A percentile compares a stretch with the other conserved stretches of the same genome.
Conservation (phyloP, 2,888 invertebrate genomes). For the Harpalus rufipes region DNA sequence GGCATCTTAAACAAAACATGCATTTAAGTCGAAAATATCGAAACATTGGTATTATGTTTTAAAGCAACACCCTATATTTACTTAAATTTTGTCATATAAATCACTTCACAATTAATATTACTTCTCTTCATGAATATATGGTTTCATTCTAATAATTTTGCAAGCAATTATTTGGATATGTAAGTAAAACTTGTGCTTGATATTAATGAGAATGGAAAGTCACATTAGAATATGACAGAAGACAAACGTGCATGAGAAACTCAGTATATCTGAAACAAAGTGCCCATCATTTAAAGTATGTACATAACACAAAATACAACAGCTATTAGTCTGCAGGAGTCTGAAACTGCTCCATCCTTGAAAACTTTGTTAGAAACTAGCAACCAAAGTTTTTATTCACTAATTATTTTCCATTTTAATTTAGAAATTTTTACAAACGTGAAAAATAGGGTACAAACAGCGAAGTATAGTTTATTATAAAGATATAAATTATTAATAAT, state of each 20-base stretch:
- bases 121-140: slow-evolving; percentile 1
- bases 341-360: neutral
- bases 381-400: neutral
- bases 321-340: slow-evolving; percentile 17
- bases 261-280: slow-evolving; percentile 21
- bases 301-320: slow-evolving; percentile 26
- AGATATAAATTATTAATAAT: too few relatives aligned
- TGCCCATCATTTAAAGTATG: slow-evolving; percentile 49
- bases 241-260: slow-evolving; percentile 44
- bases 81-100: too few relatives aligned
- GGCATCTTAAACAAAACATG: too few relatives aligned
- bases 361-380: slow-evolving; percentile 14
- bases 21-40: too few relatives aligned
- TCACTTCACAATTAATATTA: neutral
- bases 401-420: neutral
- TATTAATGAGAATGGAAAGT: slow-evolving; percentile 53
- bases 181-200: slow-evolving; percentile 45
- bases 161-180: slow-evolving; percentile 23
- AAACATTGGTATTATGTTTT: too few relatives aligned
- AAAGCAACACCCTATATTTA: too few relatives aligned
- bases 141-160: neutral
- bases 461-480: too few relatives aligned
- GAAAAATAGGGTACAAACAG: neutral
- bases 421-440: neutral
- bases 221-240: slow-evolving; percentile 55